phyloP scores from a whole-genome alignment of 1,140 invertebrate species.

The Drosophila nebulosa region DNA sequence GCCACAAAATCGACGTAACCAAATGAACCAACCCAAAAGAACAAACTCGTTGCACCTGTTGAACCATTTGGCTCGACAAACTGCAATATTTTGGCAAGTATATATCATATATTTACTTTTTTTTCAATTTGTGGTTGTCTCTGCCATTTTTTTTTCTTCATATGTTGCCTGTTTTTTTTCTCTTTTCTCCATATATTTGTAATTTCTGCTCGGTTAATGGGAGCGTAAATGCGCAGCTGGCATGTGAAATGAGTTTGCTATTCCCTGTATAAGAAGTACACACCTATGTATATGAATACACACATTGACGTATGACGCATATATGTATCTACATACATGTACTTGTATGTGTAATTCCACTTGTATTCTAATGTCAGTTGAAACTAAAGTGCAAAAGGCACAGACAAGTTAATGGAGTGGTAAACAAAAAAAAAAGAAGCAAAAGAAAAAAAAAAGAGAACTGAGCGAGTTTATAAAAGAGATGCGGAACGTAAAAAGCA shows the following conservation, averaged over 20 bases:
- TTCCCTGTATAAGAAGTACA: slow-evolving; percentile 32
- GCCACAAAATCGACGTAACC: slow-evolving; percentile 35
- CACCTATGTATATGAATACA: background rate
- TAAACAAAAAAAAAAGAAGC: slow-evolving; percentile 38
- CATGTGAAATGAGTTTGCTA: slow-evolving; percentile 63
- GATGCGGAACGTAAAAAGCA: background rate
- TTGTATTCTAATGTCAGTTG: slow-evolving; percentile 63
- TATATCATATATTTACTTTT: slow-evolving; percentile 14
- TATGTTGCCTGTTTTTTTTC: slow-evolving; percentile 45
- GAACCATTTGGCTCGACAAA: background rate
- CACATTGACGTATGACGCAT: background rate
- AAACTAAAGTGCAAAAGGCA: slow-evolving; percentile 73
- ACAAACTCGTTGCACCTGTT: slow-evolving; percentile 16
- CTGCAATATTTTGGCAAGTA: slow-evolving; percentile 44
- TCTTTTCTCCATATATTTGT: slow-evolving; percentile 28
- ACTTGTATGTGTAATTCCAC: slow-evolving; percentile 11
- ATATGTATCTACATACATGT: background rate
- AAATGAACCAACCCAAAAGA: background rate
- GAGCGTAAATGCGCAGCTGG: slow-evolving; percentile 76
- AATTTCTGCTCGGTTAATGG: slow-evolving; percentile 70
- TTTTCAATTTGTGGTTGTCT: slow-evolving; percentile 22
- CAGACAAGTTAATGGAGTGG: slow-evolving; percentile 72
- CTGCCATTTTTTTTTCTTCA: slow-evolving; percentile 22
- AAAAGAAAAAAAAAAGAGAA: slow-evolving; percentile 22
- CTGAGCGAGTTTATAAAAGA: slow-evolving; percentile 6